Percentiles rank a stretch among this genome's conserved stretches.
These are phyloP conservation scores for Torymus tubicola DNA, from an alignment of 2,888 invertebrate genomes.

Conservation along the genomic window DNA sequence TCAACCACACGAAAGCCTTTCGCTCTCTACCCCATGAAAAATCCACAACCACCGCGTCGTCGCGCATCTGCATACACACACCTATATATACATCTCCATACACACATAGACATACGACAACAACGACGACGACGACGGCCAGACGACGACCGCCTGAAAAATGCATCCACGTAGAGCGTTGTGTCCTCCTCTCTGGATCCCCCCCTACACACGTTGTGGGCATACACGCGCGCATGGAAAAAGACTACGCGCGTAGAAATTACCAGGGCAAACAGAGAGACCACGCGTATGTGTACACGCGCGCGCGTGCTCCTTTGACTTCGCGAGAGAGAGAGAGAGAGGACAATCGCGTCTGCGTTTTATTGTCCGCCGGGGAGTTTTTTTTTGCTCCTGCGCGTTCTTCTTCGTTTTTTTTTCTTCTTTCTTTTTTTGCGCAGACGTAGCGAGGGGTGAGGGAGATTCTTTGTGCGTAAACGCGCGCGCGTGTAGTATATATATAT, in stretches of 20 bases:
- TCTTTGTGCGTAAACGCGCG: too few species aligned
- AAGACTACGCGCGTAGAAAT: slow-evolving; percentile 23
- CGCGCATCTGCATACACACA: slow-evolving; percentile 18
- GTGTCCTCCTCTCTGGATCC: neutral
- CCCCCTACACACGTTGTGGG: too few species aligned
- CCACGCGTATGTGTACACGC: neutral
- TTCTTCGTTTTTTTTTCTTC: neutral
- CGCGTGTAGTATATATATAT: neutral
- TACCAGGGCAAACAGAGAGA: slow-evolving; percentile 39
- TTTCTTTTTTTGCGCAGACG: too few species aligned
- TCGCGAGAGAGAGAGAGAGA: neutral
- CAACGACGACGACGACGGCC: too few species aligned
- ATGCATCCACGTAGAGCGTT: slow-evolving; percentile 36
- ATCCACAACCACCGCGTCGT: slow-evolving; percentile 3
- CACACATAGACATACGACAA: too few species aligned
- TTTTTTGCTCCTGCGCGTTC: neutral
- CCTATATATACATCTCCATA: too few species aligned
- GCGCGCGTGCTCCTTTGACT: slow-evolving; percentile 27
- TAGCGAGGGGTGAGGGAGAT: too few species aligned
- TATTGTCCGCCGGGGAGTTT: neutral
- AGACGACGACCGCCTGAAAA: slow-evolving; percentile 42
- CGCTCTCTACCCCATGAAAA: neutral
- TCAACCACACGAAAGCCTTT: slow-evolving; percentile 13
- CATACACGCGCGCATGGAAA: neutral
- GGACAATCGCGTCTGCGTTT: slow-evolving; percentile 28